These are phyloP conservation scores for Ceratina japonica DNA, from an alignment of 1,140 invertebrate genomes.

Conservation along the genomic window DNA sequence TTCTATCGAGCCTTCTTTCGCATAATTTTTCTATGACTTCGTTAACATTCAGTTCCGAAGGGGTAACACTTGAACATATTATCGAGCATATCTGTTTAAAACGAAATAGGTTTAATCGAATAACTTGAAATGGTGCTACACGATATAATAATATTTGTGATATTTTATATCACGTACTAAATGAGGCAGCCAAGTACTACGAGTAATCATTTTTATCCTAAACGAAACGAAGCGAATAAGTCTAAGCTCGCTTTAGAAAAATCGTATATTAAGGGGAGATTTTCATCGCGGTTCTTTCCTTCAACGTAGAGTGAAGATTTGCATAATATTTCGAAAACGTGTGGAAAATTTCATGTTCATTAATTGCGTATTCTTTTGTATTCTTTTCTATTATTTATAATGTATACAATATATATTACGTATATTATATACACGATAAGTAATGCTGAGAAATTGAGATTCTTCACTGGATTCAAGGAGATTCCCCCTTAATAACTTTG, in stretches of 20 bases:
- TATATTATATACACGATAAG: no score
- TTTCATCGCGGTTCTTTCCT: no score
- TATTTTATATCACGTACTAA: slow-evolving; percentile 45
- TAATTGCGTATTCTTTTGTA: no score
- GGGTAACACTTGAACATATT: slow-evolving; percentile 7
- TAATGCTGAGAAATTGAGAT: no score
- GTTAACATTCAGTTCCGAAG: slow-evolving; percentile 21
- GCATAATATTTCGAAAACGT: no score
- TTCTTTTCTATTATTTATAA: no score
- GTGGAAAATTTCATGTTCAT: no score
- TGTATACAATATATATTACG: no score
- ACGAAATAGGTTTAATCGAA: slow-evolving; percentile 28
- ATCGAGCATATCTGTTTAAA: slow-evolving; percentile 17
- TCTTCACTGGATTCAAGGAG: no score
- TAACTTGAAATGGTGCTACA: slow-evolving; percentile 64
- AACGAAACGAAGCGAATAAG: slow-evolving; percentile 30
- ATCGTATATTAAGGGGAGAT: slow-evolving; percentile 30
- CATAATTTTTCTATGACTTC: slow-evolving; percentile 19
- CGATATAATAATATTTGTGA: slow-evolving; percentile 51
- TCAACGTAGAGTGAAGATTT: no score
- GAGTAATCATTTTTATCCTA: slow-evolving; percentile 47
- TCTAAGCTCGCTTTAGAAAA: slow-evolving; percentile 31
- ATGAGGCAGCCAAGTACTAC: slow-evolving; percentile 50
- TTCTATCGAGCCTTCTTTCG: slow-evolving; percentile 25
- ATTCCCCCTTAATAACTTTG: slow-evolving; percentile 38